Evolutionary conservation across 64 coral and sea anemone species (phyloP).

Genomic region (Cladopsammia gracilis): DNA sequence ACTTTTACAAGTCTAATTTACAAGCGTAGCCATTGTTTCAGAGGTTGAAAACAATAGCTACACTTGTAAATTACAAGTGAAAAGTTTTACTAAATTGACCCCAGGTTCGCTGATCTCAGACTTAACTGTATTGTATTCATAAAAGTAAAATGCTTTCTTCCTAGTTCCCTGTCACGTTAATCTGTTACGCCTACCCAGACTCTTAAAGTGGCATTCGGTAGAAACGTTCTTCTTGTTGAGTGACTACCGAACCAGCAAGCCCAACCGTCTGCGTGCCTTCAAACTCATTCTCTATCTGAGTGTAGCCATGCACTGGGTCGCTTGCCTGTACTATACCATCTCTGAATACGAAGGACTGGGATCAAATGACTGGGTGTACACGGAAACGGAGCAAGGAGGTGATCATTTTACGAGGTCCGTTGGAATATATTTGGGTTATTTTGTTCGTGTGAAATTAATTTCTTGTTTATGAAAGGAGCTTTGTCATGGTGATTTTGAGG

Average conservation of each 20-base stretch:
- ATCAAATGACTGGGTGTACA: slow-evolving; percentile 89
- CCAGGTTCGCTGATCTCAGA: not conserved
- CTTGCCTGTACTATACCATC: slow-evolving; percentile 94
- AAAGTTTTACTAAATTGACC: too few species aligned
- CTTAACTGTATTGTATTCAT: not conserved
- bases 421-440: too few species aligned
- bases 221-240: slow-evolving; percentile 87
- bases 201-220: slow-evolving; percentile 81
- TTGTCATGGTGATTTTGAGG: too few species aligned
- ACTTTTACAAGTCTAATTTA: too few species aligned
- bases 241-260: slow-evolving; percentile 93
- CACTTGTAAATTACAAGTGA: too few species aligned
- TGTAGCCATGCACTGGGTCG: slow-evolving; percentile 94
- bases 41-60: too few species aligned
- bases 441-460: too few species aligned
- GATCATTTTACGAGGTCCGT: slow-evolving; percentile 61
- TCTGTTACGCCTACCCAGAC: slow-evolving; percentile 73
- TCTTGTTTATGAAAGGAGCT: too few species aligned
- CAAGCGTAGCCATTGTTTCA: too few species aligned
- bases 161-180: slow-evolving; percentile 25
- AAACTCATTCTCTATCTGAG: slow-evolving; percentile 94
- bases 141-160: not conserved
- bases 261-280: slow-evolving; percentile 84
- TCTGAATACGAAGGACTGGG: slow-evolving; percentile 97
- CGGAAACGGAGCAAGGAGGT: slow-evolving; percentile 40